These are phyloP conservation scores for Buphagus erythrorhynchus DNA, from an alignment of 2,797 vertebrate genomes.

Conservation along the genomic window DNA sequence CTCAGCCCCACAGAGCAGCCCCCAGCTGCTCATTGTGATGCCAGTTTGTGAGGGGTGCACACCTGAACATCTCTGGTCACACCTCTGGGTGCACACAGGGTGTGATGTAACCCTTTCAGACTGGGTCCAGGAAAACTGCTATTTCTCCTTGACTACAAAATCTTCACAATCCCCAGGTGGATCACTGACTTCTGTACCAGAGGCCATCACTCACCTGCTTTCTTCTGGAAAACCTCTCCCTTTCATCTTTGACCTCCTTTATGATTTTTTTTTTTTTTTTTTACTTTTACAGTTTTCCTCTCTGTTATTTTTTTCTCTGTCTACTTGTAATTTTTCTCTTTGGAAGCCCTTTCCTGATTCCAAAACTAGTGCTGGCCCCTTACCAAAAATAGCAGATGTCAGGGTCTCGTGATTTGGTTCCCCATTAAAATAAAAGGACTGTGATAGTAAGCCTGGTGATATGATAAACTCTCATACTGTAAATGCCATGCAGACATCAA, in stretches of 20 bases:
- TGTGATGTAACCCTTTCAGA: neutral
- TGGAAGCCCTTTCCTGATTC: neutral
- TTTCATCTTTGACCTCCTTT: neutral
- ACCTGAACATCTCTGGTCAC: neutral
- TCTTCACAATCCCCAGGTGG: neutral
- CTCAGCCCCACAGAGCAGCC: neutral
- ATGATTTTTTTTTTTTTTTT: neutral
- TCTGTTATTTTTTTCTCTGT: neutral
- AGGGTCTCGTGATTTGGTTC: neutral
- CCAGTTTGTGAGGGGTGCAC: neutral
- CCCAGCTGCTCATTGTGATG: neutral
- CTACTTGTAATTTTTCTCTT: neutral
- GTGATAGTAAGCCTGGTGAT: neutral
- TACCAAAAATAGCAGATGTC: slow-evolving; percentile 49
- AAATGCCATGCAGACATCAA: neutral
- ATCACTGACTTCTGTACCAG: neutral
- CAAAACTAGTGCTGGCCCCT: neutral
- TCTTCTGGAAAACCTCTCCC: neutral
- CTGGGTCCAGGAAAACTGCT: neutral
- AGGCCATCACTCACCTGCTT: neutral
- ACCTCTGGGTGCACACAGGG: neutral
- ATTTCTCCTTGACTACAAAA: neutral
- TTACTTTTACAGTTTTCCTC: neutral
- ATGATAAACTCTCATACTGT: neutral
- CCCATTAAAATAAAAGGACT: neutral